phyloP scores from a whole-genome alignment of 2,797 vertebrate species.

The Sparus aurata region DNA sequence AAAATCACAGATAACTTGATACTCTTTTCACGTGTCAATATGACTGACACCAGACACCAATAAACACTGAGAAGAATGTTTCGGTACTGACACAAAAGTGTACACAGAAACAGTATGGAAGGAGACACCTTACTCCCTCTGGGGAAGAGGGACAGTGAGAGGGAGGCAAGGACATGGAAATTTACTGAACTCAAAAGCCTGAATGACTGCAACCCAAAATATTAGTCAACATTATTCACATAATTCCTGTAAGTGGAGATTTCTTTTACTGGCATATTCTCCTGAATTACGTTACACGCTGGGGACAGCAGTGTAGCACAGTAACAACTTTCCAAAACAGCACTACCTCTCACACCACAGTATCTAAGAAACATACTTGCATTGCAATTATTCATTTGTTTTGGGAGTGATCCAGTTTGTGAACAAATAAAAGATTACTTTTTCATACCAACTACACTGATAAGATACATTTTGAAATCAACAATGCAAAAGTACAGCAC shows the following conservation, averaged over 20 bases:
- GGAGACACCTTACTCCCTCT: conserved; percentile 68
- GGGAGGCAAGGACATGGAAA: conserved; percentile 63
- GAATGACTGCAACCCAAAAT: conserved; percentile 50
- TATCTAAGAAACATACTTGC: conserved; percentile 8
- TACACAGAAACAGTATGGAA: conserved; percentile 59
- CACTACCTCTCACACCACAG: not conserved
- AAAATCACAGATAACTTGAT: conserved; percentile 46
- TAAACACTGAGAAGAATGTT: conserved; percentile 62
- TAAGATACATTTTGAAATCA: not conserved
- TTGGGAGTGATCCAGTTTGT: conserved; percentile 6
- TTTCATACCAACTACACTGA: conserved; percentile 15
- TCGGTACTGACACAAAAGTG: conserved; percentile 52
- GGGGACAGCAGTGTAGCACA: conserved; percentile 10
- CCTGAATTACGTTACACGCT: conserved; percentile 21
- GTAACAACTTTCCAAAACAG: conserved; percentile 12
- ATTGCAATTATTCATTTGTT: conserved; percentile 14
- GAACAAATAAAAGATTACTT: conserved; percentile 17
- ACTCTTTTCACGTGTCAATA: conserved; percentile 47
- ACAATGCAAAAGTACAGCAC: conserved; percentile 4
- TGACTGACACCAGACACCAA: conserved; percentile 60
- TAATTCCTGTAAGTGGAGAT: conserved; percentile 37
- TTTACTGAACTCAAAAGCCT: conserved; percentile 60
- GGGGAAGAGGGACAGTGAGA: conserved; percentile 45
- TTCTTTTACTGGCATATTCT: conserved; percentile 36
- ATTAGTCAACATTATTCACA: conserved; percentile 64